Percentiles rank a stretch among this genome's conserved stretches.
phyloP scores from a whole-genome alignment of 2,888 invertebrate genomes.

The Eucriotettix oculatus region DNA sequence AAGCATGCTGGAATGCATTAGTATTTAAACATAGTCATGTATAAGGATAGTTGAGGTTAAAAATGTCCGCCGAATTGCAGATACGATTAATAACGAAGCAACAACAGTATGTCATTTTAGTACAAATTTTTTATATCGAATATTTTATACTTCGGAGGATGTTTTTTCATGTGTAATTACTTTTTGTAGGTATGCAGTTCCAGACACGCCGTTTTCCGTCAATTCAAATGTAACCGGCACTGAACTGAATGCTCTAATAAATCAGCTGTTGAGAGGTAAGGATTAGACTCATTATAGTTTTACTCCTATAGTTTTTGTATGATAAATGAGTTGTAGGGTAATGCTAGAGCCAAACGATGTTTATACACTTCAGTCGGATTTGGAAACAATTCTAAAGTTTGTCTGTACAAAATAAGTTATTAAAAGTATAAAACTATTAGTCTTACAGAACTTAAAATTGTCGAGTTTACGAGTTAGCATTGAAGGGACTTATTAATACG shows the following conservation, averaged over 20 bases:
- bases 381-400: too few species aligned
- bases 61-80: constrained; percentile 43
- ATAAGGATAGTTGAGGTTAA: too few species aligned
- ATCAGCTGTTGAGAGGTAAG: constrained; percentile 52
- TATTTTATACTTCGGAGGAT: background rate
- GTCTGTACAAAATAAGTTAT: too few species aligned
- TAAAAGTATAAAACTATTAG: too few species aligned
- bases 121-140: background rate
- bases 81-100: constrained; percentile 67
- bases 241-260: constrained; percentile 62
- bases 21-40: too few species aligned
- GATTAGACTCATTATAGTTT: background rate
- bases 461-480: too few species aligned
- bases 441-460: too few species aligned
- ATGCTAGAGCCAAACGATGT: too few species aligned
- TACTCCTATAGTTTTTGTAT: background rate
- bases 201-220: constrained; percentile 70
- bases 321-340: too few species aligned
- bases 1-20: too few species aligned
- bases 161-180: background rate
- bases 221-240: constrained; percentile 48
- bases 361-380: too few species aligned
- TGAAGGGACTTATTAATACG: too few species aligned
- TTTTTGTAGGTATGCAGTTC: constrained; percentile 58
- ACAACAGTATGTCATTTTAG: constrained; percentile 43